Evolutionary conservation across 2,113 vertebrate genomes (phyloP).

Genomic region (Paracanthobrama guichenoti): DNA sequence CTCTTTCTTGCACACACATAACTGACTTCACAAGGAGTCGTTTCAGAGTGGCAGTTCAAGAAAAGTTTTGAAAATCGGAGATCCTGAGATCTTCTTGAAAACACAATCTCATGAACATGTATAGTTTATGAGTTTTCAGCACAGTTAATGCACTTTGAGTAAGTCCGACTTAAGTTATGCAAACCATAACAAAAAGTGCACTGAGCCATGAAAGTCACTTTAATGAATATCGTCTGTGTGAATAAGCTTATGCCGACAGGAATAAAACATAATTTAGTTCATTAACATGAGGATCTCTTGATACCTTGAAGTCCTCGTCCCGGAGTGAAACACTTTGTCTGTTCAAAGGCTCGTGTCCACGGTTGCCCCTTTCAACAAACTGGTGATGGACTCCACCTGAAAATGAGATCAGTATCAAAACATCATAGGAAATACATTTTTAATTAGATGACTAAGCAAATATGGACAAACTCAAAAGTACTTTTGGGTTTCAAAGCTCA

Average conservation of each 20-base stretch:
- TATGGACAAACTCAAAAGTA: not conserved
- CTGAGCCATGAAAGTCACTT: constrained; percentile 6
- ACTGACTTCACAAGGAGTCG: not conserved
- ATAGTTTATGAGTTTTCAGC: constrained; percentile 8
- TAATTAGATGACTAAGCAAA: constrained; percentile 1
- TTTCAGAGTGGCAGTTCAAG: not conserved
- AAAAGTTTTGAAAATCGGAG: not conserved
- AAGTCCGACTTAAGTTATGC: not conserved
- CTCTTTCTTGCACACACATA: not conserved
- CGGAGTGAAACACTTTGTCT: constrained; percentile 91
- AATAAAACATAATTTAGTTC: not conserved
- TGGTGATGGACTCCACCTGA: constrained; percentile 92
- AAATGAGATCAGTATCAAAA: constrained; percentile 47
- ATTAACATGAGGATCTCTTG: not conserved
- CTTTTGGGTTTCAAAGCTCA: not conserved
- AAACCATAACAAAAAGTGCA: constrained; percentile 1
- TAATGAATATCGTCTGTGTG: not conserved
- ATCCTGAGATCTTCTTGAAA: not conserved
- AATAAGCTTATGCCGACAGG: not conserved
- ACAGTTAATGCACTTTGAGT: not conserved
- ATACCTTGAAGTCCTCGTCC: constrained; percentile 92
- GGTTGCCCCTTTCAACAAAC: constrained; percentile 86
- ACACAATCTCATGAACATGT: not conserved
- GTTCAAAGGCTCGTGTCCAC: constrained; percentile 92
- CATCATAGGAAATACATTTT: not conserved